Evolutionary conservation across 2,113 vertebrate genomes (phyloP), one percentile per base, ranked within the genome.

Genomic region (Catharus minimus): DNA sequence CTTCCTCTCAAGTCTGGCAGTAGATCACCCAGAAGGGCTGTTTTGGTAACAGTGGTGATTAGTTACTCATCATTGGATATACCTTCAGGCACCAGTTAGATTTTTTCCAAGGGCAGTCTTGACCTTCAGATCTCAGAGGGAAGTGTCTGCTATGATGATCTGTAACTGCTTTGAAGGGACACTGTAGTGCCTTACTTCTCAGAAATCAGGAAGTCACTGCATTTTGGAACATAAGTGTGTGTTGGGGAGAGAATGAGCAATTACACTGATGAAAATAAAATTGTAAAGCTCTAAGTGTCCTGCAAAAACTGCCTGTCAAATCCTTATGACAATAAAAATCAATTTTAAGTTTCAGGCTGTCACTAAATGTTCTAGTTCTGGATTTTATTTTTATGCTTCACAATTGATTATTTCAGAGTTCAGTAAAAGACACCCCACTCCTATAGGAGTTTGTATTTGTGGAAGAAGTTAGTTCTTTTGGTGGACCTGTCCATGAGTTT

Each of bases 131-230:
- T 67, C 39, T 92, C 52, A 32, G 72, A 88, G 68, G 27, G 73
- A 78, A 53, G 33, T 32, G 11, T 52, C 24, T 91, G 60, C 65
- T 53, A 0, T 66, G 57, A 82, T 80, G 41, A 80, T 83, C 30
- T 13, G 4, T 83, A 93, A 71, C 46, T 75, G 19, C 55, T 84
- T 74, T 80, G 64, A 82, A 85, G 52, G 78, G 80, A 85, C 47
- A 23, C 30, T 89, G 20, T 80, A 87, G 90, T 93, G 92, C 86
- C 93, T 95, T 96, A 88, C 27, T 88, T 89, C 55, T 93, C 81
- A 84, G 69, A 90, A 92, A 92, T 92, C 71, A 77, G 49, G 74
- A 88, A 73, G 68, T 73, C 43, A 32, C 50, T 93, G 92, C 53
- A 76, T 55, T 87, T 85, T 73, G 88, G 41, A 87, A n/a, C 3